A percentile compares a stretch with the other conserved stretches of the same genome.
phyloP scores from a whole-genome alignment of 2,888 invertebrate species.

The Elgonia sp. region DNA sequence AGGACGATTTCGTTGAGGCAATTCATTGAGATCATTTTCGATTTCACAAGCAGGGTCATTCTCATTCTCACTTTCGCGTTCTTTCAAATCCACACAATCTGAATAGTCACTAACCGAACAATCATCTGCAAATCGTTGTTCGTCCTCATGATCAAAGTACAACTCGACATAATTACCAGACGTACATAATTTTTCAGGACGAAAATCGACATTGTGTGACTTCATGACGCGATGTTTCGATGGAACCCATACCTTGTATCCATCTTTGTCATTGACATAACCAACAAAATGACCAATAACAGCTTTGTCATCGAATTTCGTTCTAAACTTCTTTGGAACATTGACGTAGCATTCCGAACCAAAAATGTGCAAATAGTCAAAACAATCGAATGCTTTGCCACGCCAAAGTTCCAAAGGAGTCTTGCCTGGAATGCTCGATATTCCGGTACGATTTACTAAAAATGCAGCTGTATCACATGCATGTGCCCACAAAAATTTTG shows the following conservation, averaged over 20 bases:
- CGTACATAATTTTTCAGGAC: slow-evolving; percentile 56
- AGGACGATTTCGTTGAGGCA: too few species aligned
- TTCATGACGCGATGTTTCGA: slow-evolving; percentile 51
- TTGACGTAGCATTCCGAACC: slow-evolving; percentile 63
- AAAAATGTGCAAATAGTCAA: slow-evolving; percentile 64
- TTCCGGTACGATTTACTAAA: slow-evolving; percentile 72
- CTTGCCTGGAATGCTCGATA: slow-evolving; percentile 38
- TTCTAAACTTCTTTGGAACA: slow-evolving; percentile 63
- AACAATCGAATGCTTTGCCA: slow-evolving; percentile 54
- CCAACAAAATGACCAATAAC: slow-evolving; percentile 34
- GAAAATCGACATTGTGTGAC: slow-evolving; percentile 57
- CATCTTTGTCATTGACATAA: slow-evolving; percentile 45
- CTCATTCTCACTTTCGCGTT: slow-evolving; percentile 23
- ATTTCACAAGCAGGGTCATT: slow-evolving; percentile 1
- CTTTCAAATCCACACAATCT: slow-evolving; percentile 12
- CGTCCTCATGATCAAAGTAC: slow-evolving; percentile 6
- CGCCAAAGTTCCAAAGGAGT: slow-evolving; percentile 56
- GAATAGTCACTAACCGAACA: not conserved
- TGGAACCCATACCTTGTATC: slow-evolving; percentile 51
- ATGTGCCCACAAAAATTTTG: slow-evolving; percentile 61
- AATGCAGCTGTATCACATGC: slow-evolving; percentile 51
- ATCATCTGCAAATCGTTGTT: slow-evolving; percentile 7
- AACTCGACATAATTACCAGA: slow-evolving; percentile 24
- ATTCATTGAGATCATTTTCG: slow-evolving; percentile 13
- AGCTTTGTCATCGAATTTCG: slow-evolving; percentile 49